Conservation (phyloP, 2,113 vertebrate genomes). For the Spilogale gracilis region DNA sequence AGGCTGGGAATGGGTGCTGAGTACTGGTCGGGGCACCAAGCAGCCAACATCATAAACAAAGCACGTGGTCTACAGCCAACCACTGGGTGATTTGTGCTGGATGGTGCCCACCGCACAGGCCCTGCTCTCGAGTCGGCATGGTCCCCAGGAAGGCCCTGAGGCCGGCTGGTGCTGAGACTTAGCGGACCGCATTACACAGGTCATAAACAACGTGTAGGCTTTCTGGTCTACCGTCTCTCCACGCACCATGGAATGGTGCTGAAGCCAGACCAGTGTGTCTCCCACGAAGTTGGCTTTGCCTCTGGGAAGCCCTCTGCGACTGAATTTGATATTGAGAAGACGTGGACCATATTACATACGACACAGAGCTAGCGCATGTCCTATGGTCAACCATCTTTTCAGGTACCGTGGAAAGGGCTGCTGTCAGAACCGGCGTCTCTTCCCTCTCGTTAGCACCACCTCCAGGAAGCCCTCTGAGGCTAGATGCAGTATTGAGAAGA, state of each 20-base stretch:
- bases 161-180: background rate
- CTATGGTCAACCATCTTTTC: slow-evolving; percentile 80
- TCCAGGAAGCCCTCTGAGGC: slow-evolving; percentile 60
- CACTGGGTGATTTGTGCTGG: background rate
- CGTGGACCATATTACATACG: slow-evolving; percentile 79
- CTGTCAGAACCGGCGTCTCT: background rate
- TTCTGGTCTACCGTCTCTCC: slow-evolving; percentile 7
- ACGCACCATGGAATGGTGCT: background rate
- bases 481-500: slow-evolving; percentile 44
- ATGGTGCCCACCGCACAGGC: accelerated
- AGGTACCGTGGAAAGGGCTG: slow-evolving; percentile 65
- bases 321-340: slow-evolving; percentile 77
- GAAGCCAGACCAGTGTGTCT: background rate
- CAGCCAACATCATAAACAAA: background rate
- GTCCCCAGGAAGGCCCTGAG: background rate
- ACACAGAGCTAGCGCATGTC: slow-evolving; percentile 67
- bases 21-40: background rate
- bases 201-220: background rate
- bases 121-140: background rate
- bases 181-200: background rate
- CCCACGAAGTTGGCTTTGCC: slow-evolving; percentile 44
- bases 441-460: background rate
- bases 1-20: background rate
- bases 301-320: slow-evolving; percentile 67
- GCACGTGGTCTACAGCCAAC: background rate